Base-by-base conservation (phyloP, 2,113 vertebrate species). In the Paradoxurus hermaphroditus region DNA sequence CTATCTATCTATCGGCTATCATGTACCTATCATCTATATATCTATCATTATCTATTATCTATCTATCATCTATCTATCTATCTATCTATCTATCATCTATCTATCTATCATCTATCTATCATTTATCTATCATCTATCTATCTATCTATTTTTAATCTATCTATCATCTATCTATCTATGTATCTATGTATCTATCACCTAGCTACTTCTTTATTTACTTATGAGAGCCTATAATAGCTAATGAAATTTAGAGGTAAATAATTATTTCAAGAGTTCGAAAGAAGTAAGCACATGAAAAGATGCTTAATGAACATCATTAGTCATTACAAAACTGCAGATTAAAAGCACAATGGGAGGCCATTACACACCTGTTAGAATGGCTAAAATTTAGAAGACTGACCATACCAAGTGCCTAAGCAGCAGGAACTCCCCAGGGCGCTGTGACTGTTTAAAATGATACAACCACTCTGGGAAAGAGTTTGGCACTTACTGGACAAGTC, bases 261-360 rank as follows among this genome's bases (percentile, higher is more conserved):
- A 56, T 90, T 79, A 65, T 95, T 78, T 95, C 59, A 92, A 86
- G 78, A 92, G 12, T 73, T 92, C n/a, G 83, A 67, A 94, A 49
- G 15, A 94, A 68, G 44, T 39, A 46, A 63, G 56, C 12, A 59
- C 29, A 46, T 44, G 39, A 88, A 85, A 90, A 70, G 77, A 44
- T 72, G 16, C n/a, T 84, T 87, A 84, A 93, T 79, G 93, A 79
- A 49, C 31, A 77, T 65, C 82, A 51, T 62, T 82, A 85, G 63
- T 91, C 34, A 78, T 86, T 82, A 78, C 2, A 72, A 83, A 96
- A 92, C 72, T 86, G 10, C 11, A 78, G 34, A 70, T 62, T 65
- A 46, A 90, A 91, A 83, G 70, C 62, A 59, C 67, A 90, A 5
- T 1, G 15, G 94, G 56, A 94, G 92, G 73, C n/a, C 10, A 39